These are phyloP conservation scores for Anastatus disparis DNA, from an alignment of 1,140 invertebrate genomes.

Conservation along the genomic window DNA sequence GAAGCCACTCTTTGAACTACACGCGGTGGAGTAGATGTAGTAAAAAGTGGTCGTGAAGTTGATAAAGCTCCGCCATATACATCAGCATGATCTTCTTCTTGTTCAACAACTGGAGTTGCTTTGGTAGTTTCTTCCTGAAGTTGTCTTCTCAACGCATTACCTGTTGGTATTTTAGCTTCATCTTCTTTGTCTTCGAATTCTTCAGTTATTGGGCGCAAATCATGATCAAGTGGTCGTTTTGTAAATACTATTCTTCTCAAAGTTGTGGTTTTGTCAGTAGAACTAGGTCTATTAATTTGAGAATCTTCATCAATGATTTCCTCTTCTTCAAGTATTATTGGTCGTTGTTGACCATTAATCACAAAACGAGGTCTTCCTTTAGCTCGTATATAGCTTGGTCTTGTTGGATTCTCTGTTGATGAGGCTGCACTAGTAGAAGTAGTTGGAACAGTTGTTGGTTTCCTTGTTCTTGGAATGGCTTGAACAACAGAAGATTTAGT, in stretches of 20 bases:
- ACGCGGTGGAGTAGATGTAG: constrained; percentile 68
- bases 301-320: constrained; percentile 55
- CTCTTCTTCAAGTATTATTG: constrained; percentile 56
- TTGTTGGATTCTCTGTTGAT: constrained; percentile 50
- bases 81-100: constrained; percentile 71
- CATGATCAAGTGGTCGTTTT: constrained; percentile 62
- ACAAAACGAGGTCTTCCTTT: constrained; percentile 58
- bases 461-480: constrained; percentile 70
- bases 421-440: constrained; percentile 53
- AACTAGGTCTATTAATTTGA: constrained; percentile 58
- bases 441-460: constrained; percentile 50
- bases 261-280: constrained; percentile 51
- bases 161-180: constrained; percentile 53
- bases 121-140: constrained; percentile 65
- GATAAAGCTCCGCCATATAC: constrained; percentile 74
- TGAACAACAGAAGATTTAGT: constrained; percentile 72
- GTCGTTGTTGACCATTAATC: constrained; percentile 61
- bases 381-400: constrained; percentile 49
- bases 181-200: constrained; percentile 61
- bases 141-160: constrained; percentile 70
- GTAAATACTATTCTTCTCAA: constrained; percentile 62
- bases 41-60: constrained; percentile 74
- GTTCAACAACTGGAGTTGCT: constrained; percentile 47
- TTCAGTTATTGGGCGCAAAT: constrained; percentile 56
- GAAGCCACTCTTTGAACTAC: constrained; percentile 54